Conservation (phyloP, 2,888 invertebrate genomes). For the Mesochorus sp. region DNA sequence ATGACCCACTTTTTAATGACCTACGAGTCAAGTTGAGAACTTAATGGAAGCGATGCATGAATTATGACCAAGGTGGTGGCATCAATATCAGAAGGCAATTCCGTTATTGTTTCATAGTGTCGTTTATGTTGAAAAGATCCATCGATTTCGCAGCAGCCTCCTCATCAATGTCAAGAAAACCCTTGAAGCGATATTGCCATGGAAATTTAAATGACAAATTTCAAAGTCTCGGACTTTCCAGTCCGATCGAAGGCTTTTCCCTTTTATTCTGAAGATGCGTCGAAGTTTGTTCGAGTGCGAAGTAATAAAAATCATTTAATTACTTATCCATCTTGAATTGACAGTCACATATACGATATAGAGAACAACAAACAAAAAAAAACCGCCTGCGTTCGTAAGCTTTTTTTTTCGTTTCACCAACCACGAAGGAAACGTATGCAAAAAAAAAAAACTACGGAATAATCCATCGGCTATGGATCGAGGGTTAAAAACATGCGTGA, state of each 20-base stretch:
- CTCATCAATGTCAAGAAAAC: too few species aligned
- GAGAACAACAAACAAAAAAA: neutral
- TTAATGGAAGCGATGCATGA: too few species aligned
- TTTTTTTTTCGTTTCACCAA: neutral
- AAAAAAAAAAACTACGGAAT: conserved; percentile 1
- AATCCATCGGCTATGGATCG: neutral
- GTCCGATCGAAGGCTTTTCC: neutral
- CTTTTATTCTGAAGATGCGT: neutral
- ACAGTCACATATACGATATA: neutral
- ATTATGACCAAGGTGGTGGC: too few species aligned
- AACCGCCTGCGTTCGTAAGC: too few species aligned
- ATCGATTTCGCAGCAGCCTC: too few species aligned
- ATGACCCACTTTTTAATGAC: too few species aligned
- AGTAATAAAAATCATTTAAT: neutral
- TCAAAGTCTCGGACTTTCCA: neutral
- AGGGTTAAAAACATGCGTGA: neutral
- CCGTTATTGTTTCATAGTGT: too few species aligned
- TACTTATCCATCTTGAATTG: neutral
- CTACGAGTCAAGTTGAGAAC: too few species aligned
- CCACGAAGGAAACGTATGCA: neutral
- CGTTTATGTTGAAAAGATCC: too few species aligned
- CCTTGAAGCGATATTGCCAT: too few species aligned
- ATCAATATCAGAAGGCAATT: too few species aligned
- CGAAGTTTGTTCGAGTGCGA: neutral
- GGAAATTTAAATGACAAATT: too few species aligned